Base-by-base conservation (phyloP, 2,113 vertebrate species). In the Salvator merianae region DNA sequence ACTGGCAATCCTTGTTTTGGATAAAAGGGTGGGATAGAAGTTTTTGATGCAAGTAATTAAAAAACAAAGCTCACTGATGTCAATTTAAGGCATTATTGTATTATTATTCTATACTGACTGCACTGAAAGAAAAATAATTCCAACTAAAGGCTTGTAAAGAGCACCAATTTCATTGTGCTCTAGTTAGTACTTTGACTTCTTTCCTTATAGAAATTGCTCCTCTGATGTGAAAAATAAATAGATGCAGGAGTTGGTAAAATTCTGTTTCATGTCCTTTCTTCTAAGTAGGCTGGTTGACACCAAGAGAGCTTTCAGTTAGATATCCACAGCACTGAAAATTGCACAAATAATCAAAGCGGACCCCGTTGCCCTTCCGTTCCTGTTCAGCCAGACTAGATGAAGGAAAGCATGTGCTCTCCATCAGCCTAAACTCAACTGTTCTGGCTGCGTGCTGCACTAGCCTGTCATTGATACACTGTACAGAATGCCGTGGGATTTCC, bases 251-350 rank as follows among this genome's bases (percentile, higher is more conserved):
- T 3, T 82, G 26, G 28, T 68, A 62, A 87, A 87, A 85, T 87
- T 88, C 76, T 90, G 36, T 86, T 93, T 91, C 59, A 77, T 55
- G 55, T 68, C 1, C 81, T 87, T 53, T 68, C 50, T 3, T 72
- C 5, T 84, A 91, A 91, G 72, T 75, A 92, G 87, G 83, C 9
- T 75, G 91, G 5, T 38, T 77, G 68, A 83, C 38, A 73, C 34
- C 0, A n/a, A 6, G 14, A 38, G 65, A 88, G 81, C 81, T 91
- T 87, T 87, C 32, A 88, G 87, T 69, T 74, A 30, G 30, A 30
- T n/a, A 73, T 18, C 16, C 28, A 24, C 36, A 32, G 38, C 4
- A 68, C 36, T 73, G 43, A 70, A 26, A 38, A 70, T 32, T 36
- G 30, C 43, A 78, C 66, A 87, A 84, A 65, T 36, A 89, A 77